Percentiles rank a stretch among this genome's conserved stretches.
These are phyloP conservation scores for Pelosia muscerda DNA, from an alignment of 2,888 invertebrate genomes.

Conservation along the genomic window DNA sequence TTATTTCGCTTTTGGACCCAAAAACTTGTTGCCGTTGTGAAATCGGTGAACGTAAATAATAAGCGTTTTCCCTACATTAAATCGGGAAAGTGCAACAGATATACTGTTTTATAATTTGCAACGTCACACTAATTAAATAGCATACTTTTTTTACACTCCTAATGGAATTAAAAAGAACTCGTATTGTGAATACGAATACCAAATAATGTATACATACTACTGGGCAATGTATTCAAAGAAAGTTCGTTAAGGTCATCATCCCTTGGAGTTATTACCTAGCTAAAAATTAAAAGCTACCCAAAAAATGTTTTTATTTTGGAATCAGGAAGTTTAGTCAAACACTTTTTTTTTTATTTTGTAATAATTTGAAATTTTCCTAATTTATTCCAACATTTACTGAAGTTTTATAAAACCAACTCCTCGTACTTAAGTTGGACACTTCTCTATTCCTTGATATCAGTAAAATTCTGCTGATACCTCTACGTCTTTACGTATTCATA, in stretches of 20 bases:
- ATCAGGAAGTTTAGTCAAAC: not conserved
- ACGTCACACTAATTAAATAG: not conserved
- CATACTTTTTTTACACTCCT: not conserved
- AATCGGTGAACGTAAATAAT: not conserved
- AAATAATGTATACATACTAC: not conserved
- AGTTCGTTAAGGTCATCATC: not conserved
- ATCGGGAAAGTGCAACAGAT: not conserved
- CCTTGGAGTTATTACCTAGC: not conserved
- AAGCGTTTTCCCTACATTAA: not conserved
- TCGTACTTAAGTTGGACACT: not conserved
- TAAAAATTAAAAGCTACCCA: not conserved
- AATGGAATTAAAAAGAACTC: too few relatives aligned
- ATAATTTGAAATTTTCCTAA: not conserved
- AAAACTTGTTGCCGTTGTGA: not conserved
- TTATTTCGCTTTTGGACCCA: slow-evolving; percentile 38
- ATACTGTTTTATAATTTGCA: not conserved
- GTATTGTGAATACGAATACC: not conserved
- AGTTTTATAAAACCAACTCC: not conserved
- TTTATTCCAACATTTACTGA: not conserved
- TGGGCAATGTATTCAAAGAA: not conserved
- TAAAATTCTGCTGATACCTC: too few relatives aligned
- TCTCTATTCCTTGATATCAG: not conserved
- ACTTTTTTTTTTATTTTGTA: not conserved
- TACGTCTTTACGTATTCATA: not conserved
- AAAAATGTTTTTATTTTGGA: not conserved